Conservation (phyloP, 2,113 vertebrate genomes). For the Cercocebus atys region DNA sequence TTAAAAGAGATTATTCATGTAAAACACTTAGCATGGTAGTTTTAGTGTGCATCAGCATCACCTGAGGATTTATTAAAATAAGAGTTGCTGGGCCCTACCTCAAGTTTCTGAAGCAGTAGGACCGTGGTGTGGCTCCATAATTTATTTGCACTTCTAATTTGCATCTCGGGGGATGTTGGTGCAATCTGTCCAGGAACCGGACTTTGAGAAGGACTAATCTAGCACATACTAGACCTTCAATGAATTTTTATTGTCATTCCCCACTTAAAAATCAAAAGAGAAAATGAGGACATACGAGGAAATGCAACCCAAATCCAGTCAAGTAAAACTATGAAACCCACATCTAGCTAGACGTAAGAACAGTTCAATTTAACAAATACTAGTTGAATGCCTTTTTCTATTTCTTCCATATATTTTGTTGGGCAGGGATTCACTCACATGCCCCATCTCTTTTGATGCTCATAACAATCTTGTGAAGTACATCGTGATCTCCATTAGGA, state of each 20-base stretch:
- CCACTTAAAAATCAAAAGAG: not conserved
- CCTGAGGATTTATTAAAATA: not conserved
- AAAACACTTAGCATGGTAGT: not conserved
- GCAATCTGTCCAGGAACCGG: not conserved
- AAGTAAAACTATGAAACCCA: not conserved
- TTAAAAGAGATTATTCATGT: not conserved
- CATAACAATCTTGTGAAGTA: not conserved
- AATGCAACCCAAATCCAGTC: not conserved
- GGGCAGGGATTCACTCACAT: not conserved
- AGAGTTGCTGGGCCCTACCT: not conserved
- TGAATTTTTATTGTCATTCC: not conserved
- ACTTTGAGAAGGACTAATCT: not conserved
- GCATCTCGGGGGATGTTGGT: not conserved
- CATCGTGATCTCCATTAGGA: not conserved
- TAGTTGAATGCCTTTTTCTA: not conserved
- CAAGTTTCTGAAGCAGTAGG: not conserved
- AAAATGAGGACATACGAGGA: not conserved
- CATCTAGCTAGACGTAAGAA: no score
- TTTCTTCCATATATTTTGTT: not conserved
- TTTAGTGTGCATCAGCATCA: not conserved
- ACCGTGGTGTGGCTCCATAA: not conserved
- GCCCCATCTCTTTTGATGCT: not conserved
- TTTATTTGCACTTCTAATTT: slow-evolving; percentile 22
- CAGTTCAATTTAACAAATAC: not conserved
- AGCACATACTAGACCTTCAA: not conserved